A percentile compares a stretch with the other conserved stretches of the same genome.
Evolutionary conservation across 92 coral and sea anemone genomes (phyloP).

Genomic region (Palythoa grandis): DNA sequence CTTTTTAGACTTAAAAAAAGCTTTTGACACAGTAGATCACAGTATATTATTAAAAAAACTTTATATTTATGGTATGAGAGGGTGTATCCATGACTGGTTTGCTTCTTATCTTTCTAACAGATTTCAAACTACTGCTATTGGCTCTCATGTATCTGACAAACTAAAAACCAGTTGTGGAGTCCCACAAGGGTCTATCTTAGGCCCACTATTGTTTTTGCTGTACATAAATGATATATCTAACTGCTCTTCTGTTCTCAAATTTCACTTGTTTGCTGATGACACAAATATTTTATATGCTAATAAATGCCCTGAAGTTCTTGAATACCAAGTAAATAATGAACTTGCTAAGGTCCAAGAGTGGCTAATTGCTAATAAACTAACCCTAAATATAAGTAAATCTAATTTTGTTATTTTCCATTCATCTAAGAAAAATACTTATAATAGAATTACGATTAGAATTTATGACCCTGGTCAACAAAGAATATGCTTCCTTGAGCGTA

Average conservation of each 20-base stretch:
- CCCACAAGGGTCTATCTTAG: slow-evolving; percentile 12
- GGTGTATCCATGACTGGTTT: not conserved
- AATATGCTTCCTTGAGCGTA: slow-evolving; percentile 27
- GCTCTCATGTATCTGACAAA: slow-evolving; percentile 1
- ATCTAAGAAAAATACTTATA: not conserved
- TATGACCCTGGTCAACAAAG: slow-evolving; percentile 4
- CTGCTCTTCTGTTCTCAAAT: not conserved
- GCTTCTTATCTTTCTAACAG: not conserved
- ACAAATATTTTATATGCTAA: slow-evolving; percentile 18
- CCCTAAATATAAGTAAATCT: slow-evolving; percentile 22
- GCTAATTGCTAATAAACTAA: slow-evolving; percentile 47
- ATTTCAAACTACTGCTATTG: not conserved
- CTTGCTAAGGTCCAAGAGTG: slow-evolving; percentile 24
- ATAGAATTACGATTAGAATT: slow-evolving; percentile 24
- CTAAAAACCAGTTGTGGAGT: not conserved
- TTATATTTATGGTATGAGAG: slow-evolving; percentile 5
- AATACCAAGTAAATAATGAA: slow-evolving; percentile 21
- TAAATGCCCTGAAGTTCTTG: slow-evolving; percentile 27
- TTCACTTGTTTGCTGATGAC: slow-evolving; percentile 9
- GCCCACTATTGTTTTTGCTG: slow-evolving; percentile 18
- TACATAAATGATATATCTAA: slow-evolving; percentile 9
- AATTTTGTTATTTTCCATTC: slow-evolving; percentile 19
- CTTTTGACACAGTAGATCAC: too few relatives aligned
- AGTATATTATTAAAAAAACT: not conserved
- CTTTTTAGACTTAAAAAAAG: not conserved